Evolutionary conservation across 1,140 invertebrate genomes (phyloP), one percentile per base, ranked within the genome.

Genomic region (Lerema accius): DNA sequence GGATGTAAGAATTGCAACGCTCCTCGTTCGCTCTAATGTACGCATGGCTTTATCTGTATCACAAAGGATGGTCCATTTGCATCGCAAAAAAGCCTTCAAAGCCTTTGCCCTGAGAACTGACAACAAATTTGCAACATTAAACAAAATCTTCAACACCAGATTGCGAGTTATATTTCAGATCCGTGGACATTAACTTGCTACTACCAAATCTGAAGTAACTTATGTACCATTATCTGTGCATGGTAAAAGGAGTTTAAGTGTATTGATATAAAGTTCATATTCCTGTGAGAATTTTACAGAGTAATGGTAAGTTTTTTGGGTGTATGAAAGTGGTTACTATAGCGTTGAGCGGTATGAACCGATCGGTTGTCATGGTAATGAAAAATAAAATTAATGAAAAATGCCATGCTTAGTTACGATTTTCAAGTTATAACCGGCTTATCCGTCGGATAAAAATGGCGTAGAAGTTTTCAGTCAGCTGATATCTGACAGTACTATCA

Each of bases 71-170:
- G 55, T 58, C 42, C 28, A 58, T 58, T 58, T 58, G 55, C 55
- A 58, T 46, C 55, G 40, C 55, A 58, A 58, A 58, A 53, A 58
- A 45, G 42, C 40, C 55, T 58, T 35, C 55, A 46, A 58, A 58
- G 55, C 40, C 55, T 58, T 45, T 35, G 42, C n/a, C 4, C 55
- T 19, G n/a, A 16, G 55, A 58, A 58, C 26, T 46, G 55, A 23
- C 55, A 45, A 58, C 55, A 58, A 58, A 58, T 58, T 58, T 58
- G 26, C 55, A 58, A 46, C 42, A 58, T 58, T 32, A 58, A 58
- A 58, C 55, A 46, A 46, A 58, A 58, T 58, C 53, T 56, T 45
- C 42, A 58, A 58, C 55, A 58, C 14, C 17, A 26, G 55, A 58
- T 58, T 46, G 55, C 55, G 26, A 45, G 26, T 58, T 58, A 58